A percentile compares a stretch with the other conserved stretches of the same genome.
These are phyloP conservation scores for Agelas oroides DNA, from an alignment of 37 sponge, comb jelly and placozoan genomes.

Conservation along the genomic window DNA sequence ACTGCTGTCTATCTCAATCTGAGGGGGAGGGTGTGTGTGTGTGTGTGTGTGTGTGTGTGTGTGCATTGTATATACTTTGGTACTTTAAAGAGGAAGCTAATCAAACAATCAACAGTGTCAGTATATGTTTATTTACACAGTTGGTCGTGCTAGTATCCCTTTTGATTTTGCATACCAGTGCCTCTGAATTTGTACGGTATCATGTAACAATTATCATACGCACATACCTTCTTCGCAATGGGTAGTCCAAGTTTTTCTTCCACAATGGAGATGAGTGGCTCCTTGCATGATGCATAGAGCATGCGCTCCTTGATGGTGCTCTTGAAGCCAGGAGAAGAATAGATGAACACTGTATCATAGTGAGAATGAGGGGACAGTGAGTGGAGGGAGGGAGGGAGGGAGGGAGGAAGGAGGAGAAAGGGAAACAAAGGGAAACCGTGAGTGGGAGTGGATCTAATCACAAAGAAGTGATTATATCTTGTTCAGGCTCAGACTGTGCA, in stretches of 20 bases:
- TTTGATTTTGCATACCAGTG: too few species aligned
- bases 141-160: too few species aligned
- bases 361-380: neutral
- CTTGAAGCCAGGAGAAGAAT: constrained; percentile 92
- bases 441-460: too few species aligned
- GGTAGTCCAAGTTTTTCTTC: constrained; percentile 42
- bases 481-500: too few species aligned
- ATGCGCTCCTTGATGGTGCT: constrained; percentile 84
- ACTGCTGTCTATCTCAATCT: constrained; percentile 86
- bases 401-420: neutral
- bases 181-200: too few species aligned
- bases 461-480: too few species aligned
- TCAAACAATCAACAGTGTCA: too few species aligned
- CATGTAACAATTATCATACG: too few species aligned
- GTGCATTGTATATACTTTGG: neutral
- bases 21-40: neutral
- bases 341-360: constrained; percentile 78
- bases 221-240: constrained; percentile 84
- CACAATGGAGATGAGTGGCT: constrained; percentile 53
- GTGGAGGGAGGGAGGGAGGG: neutral
- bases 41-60: neutral
- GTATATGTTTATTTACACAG: too few species aligned
- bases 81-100: too few species aligned
- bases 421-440: too few species aligned
- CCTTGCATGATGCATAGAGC: constrained; percentile 94